Evolutionary conservation across 2,888 invertebrate species (phyloP).

Genomic region (Synergus japonicus): DNA sequence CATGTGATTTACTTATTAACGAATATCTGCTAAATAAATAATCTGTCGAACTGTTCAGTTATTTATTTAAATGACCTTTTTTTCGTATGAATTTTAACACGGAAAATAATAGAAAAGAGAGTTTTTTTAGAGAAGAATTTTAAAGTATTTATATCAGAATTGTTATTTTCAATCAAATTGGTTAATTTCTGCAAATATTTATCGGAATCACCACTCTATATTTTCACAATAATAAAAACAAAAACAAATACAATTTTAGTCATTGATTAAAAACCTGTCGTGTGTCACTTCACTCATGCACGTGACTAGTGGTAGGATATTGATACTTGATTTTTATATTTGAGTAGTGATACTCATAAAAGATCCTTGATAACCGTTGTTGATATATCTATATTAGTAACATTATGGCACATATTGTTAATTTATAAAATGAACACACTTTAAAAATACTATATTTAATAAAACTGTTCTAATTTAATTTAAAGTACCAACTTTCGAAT

Average conservation of each 20-base stretch:
- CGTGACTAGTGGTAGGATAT: conserved; percentile 67
- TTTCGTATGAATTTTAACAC: not conserved
- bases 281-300: conserved; percentile 54
- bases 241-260: not conserved
- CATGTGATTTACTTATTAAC: no score
- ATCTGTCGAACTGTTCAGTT: no score
- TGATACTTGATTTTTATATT: conserved; percentile 65
- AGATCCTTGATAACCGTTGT: not conserved
- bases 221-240: not conserved
- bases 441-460: no score
- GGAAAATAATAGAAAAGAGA: not conserved
- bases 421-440: no score
- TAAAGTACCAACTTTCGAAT: no score
- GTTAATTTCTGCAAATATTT: no score
- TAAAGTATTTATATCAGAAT: no score
- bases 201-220: no score
- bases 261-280: conserved; percentile 52
- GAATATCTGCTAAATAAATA: no score
- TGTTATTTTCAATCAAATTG: no score
- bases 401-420: not conserved
- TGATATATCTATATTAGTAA: not conserved
- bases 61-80: not conserved
- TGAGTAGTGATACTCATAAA: conserved; percentile 45
- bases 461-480: no score
- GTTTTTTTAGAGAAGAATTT: not conserved